These are phyloP conservation scores for Sipha maydis DNA, from an alignment of 2,888 invertebrate species.

Conservation along the genomic window DNA sequence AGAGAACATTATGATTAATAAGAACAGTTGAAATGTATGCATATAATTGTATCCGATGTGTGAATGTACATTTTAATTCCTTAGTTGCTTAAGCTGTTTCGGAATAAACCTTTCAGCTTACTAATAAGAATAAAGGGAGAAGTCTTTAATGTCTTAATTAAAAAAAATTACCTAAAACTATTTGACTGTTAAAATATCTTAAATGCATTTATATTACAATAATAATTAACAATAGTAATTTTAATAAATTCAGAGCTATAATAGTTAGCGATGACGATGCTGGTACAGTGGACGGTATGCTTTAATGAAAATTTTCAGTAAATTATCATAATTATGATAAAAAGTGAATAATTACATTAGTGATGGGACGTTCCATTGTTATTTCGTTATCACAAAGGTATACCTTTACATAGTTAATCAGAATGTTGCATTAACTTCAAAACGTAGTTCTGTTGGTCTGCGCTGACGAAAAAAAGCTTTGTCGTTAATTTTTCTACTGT, in stretches of 20 bases:
- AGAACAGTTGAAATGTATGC: not conserved
- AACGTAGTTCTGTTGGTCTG: not conserved
- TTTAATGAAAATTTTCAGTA: not conserved
- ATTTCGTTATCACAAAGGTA: not conserved
- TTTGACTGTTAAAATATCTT: not conserved
- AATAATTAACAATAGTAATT: not conserved
- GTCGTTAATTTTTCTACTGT: not conserved
- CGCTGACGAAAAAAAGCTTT: not conserved
- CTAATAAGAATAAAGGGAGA: not conserved
- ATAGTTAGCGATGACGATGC: not conserved
- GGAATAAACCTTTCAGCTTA: not conserved
- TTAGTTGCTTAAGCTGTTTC: not conserved
- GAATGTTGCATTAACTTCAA: not conserved
- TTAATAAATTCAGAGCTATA: not conserved
- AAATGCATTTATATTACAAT: not conserved
- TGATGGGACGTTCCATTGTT: not conserved
- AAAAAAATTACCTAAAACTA: not conserved
- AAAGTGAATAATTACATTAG: not conserved
- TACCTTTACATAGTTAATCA: not conserved
- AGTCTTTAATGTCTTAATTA: conserved; percentile 1
- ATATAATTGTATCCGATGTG: no score
- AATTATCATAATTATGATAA: not conserved
- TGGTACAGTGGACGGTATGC: not conserved
- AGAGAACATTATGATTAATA: not conserved
- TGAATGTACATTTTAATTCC: not conserved